These are phyloP conservation scores for Cryptocheilus praepositus DNA, from an alignment of 2,888 invertebrate genomes.

Conservation along the genomic window DNA sequence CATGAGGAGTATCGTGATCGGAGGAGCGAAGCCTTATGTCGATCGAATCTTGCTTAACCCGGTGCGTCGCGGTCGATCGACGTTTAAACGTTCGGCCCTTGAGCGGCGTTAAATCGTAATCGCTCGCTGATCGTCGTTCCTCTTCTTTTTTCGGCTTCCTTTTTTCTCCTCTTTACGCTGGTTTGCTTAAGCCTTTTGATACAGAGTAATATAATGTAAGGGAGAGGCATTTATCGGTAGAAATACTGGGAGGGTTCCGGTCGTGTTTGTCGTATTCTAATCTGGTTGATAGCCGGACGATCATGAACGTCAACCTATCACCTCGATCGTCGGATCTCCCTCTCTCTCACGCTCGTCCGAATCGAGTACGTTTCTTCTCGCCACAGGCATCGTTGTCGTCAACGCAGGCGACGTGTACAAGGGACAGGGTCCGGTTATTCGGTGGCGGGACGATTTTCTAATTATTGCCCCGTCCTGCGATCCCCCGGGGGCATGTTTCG, in stretches of 20 bases:
- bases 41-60: too few species aligned
- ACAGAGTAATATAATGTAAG: too few species aligned
- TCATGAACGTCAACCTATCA: too few species aligned
- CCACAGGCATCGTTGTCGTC: conserved; percentile 37
- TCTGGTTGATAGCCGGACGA: too few species aligned
- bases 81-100: conserved; percentile 4
- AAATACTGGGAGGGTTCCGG: too few species aligned
- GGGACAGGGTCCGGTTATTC: conserved; percentile 55
- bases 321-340: background rate
- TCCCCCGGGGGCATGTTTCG: conserved; percentile 47
- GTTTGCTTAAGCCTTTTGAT: background rate
- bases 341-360: background rate
- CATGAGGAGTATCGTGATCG: conserved; percentile 5
- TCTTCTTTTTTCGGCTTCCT: background rate
- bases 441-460: conserved; percentile 60
- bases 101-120: too few species aligned
- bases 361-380: conserved; percentile 41
- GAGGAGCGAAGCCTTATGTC: conserved; percentile 6
- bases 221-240: too few species aligned
- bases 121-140: background rate
- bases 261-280: too few species aligned
- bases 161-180: background rate
- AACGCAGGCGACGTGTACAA: conserved; percentile 35
- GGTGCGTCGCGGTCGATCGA: conserved; percentile 11
- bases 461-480: conserved; percentile 58